These are phyloP conservation scores for Cryptophagus acutangulus DNA, from an alignment of 2,888 invertebrate genomes.

Conservation along the genomic window DNA sequence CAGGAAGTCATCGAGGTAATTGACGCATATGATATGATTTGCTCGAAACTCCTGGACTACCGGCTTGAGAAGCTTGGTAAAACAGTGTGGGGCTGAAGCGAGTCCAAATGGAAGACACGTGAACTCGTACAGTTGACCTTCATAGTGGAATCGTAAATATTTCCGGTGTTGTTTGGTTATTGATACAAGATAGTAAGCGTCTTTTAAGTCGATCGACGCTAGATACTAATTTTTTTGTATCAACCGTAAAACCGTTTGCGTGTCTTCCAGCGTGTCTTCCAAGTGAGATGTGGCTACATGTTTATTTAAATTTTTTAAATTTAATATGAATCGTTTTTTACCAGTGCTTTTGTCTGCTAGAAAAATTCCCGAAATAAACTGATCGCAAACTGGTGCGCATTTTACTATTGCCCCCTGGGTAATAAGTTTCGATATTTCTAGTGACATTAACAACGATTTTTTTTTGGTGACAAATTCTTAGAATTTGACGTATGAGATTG, in stretches of 20 bases:
- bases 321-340: not conserved
- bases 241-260: not conserved
- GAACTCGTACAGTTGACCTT: not conserved
- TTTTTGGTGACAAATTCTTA: too few relatives aligned
- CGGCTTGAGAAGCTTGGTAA: not conserved
- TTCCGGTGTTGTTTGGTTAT: not conserved
- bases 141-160: not conserved
- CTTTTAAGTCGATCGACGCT: not conserved
- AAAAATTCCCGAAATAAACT: not conserved
- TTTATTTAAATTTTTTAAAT: constrained; percentile 6
- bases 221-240: not conserved
- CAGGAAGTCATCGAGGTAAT: not conserved
- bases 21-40: not conserved
- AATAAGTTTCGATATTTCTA: not conserved
- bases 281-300: not conserved
- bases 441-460: too few relatives aligned
- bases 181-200: constrained; percentile 1
- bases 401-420: not conserved
- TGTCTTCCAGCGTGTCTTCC: not conserved
- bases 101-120: not conserved
- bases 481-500: too few relatives aligned
- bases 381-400: not conserved
- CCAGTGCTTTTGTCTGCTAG: not conserved
- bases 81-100: not conserved
- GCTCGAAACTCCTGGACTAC: not conserved